Conservation (phyloP, 2,888 invertebrate species). For the Elmis aenea region DNA sequence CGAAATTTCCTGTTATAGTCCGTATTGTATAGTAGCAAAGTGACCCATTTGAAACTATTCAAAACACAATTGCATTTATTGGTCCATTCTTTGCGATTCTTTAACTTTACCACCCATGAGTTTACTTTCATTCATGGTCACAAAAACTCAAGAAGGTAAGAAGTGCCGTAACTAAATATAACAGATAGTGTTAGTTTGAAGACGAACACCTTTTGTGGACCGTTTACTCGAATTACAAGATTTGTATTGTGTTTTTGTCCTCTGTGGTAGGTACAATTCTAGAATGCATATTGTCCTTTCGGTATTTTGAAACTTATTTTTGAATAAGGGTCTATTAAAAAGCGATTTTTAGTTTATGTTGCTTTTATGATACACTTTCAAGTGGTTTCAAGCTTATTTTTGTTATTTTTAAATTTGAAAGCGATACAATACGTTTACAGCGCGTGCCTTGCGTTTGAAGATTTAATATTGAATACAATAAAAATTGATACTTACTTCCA, state of each 20-base stretch:
- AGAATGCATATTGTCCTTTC: too few species aligned
- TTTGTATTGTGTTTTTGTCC: conserved; percentile 27
- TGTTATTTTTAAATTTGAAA: too few species aligned
- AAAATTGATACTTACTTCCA: too few species aligned
- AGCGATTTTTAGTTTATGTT: too few species aligned
- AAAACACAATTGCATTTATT: conserved; percentile 22
- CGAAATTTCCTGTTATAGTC: conserved; percentile 2
- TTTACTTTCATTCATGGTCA: conserved; percentile 28
- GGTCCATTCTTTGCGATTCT: conserved; percentile 18
- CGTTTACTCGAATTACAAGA: conserved; percentile 21
- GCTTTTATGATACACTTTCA: too few species aligned
- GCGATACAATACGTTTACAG: too few species aligned
- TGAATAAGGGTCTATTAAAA: too few species aligned
- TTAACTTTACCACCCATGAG: conserved; percentile 22
- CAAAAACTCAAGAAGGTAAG: conserved; percentile 30
- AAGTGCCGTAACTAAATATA: conserved; percentile 38
- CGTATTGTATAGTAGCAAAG: conserved; percentile 11
- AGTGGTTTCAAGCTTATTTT: too few species aligned
- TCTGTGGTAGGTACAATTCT: conserved; percentile 38
- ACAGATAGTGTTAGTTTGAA: conserved; percentile 20
- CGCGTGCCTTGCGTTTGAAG: too few species aligned
- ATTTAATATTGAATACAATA: too few species aligned
- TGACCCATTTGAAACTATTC: conserved; percentile 12
- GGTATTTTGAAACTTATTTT: too few species aligned
- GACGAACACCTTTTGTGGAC: conserved; percentile 24